A percentile compares a stretch with the other conserved stretches of the same genome.
Conservation (phyloP, 2,797 vertebrate genomes). For the Tarsius wallacei region DNA sequence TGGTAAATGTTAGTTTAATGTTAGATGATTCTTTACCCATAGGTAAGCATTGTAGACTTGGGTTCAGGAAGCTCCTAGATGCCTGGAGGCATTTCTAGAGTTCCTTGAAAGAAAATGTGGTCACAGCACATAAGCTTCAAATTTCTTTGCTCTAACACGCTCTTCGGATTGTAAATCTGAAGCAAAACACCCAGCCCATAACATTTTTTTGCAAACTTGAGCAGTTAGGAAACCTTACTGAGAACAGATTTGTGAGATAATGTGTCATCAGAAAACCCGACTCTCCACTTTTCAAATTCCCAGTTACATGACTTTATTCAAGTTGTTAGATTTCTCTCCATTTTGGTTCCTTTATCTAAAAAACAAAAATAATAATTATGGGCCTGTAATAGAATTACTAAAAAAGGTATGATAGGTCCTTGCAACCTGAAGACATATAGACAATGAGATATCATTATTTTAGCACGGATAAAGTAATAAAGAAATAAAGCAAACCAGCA, state of each 20-base stretch:
- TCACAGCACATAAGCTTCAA: conserved; percentile 30
- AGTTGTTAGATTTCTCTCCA: background rate
- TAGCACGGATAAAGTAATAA: background rate
- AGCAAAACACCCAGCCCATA: conserved; percentile 30
- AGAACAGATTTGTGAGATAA: conserved; percentile 35
- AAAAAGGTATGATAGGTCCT: background rate
- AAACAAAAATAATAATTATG: background rate
- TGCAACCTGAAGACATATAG: background rate
- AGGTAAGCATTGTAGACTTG: conserved; percentile 46
- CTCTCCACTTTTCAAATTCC: background rate
- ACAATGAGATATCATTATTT: background rate
- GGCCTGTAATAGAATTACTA: background rate
- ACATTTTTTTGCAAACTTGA: conserved; percentile 42
- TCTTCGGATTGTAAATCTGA: conserved; percentile 36
- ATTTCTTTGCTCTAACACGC: conserved; percentile 63
- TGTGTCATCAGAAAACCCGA: conserved; percentile 11
- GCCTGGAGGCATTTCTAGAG: conserved; percentile 59
- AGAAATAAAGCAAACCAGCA: background rate
- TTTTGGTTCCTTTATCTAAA: background rate
- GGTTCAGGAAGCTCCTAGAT: conserved; percentile 21
- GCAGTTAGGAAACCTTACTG: background rate
- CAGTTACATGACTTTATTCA: background rate
- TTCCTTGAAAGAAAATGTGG: conserved; percentile 81
- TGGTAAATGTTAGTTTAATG: conserved; percentile 70
- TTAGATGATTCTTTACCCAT: conserved; percentile 42